Conservation (phyloP, 1,140 invertebrate species). For the Atta cephalotes region DNA sequence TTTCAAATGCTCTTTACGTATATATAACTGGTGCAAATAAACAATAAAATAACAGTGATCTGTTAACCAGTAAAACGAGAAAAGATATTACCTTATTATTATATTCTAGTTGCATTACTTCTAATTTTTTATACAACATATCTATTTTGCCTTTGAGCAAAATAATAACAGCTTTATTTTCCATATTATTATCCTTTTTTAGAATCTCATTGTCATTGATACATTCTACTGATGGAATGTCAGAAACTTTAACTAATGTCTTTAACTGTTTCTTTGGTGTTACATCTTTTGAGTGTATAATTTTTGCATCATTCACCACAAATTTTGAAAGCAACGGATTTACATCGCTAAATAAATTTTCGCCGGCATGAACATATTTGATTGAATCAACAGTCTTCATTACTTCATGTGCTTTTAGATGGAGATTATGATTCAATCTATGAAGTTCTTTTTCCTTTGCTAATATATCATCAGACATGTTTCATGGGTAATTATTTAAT, state of each 20-base stretch:
- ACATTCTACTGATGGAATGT: slow-evolving; percentile 21
- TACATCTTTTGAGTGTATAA: not conserved
- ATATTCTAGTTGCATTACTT: slow-evolving; percentile 81
- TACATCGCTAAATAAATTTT: slow-evolving; percentile 5
- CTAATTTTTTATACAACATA: slow-evolving; percentile 82
- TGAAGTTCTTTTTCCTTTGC: slow-evolving; percentile 85
- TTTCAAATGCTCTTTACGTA: not conserved
- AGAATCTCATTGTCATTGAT: slow-evolving; percentile 10
- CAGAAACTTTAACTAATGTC: not conserved
- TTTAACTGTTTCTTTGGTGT: slow-evolving; percentile 3
- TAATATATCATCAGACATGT: slow-evolving; percentile 83
- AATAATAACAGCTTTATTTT: slow-evolving; percentile 57
- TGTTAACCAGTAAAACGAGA: not conserved
- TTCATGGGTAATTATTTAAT: slow-evolving; percentile 7
- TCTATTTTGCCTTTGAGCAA: slow-evolving; percentile 85
- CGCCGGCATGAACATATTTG: slow-evolving; percentile 73
- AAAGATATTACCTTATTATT: slow-evolving; percentile 81
- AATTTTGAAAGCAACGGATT: slow-evolving; percentile 20
- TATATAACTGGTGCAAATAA: slow-evolving; percentile 1
- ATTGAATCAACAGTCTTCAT: slow-evolving; percentile 85
- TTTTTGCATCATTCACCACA: not conserved
- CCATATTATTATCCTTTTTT: slow-evolving; percentile 35
- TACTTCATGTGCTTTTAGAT: slow-evolving; percentile 84
- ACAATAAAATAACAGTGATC: not conserved
- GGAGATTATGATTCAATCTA: slow-evolving; percentile 85